Base-by-base conservation (phyloP, 2,113 vertebrate species). In the Mugil cephalus region DNA sequence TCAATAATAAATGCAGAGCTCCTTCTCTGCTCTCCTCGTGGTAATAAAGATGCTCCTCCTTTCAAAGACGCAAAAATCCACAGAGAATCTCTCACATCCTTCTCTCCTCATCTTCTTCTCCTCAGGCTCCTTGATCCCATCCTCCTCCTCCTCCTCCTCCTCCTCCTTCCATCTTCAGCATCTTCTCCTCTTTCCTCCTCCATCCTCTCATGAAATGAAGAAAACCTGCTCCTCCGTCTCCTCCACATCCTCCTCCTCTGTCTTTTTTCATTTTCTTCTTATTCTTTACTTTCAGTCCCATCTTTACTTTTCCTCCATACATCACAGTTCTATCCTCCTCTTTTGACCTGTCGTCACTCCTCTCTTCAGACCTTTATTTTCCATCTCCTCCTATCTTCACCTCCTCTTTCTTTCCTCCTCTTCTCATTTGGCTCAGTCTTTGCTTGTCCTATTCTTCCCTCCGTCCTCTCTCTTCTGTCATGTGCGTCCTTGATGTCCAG, bases 1-100 rank as follows among this genome's bases (percentile, higher is more conserved):
- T 88, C 36, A 80, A 83, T 83, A 81, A 80, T 54, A 45, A 8
- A 88, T 72, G 35, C 13, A 24, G 47, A 3, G 55, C 72, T 69
- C 6, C 70, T 38, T 35, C 50, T 36, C 68, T 40, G 14, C 54
- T 53, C 24, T 21, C 62, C 35, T 8, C 46, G 19, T 38, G 47
- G 17, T 46, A 17, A 63, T 62, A 17, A 8, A 11, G 4, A 61
- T 53, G 51, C 79, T 77, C 71, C 72, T 74, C 79, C 72, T 77
- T 65, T 79, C 38, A 61, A 62, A 78, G 6, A 9, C 46, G 19
- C 8, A n/a, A 3, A 17, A 45, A 45, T 50, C 67, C 15, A 1
- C 42, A 0, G 62, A 69, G 71, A 69, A 11, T 5, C 35, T 50
- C 34, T 6, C 39, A 48, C 1, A 62, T 18, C 2, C 11, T 46